Conservation (phyloP, 2,113 vertebrate species). For the Nannobrachium achirus region DNA sequence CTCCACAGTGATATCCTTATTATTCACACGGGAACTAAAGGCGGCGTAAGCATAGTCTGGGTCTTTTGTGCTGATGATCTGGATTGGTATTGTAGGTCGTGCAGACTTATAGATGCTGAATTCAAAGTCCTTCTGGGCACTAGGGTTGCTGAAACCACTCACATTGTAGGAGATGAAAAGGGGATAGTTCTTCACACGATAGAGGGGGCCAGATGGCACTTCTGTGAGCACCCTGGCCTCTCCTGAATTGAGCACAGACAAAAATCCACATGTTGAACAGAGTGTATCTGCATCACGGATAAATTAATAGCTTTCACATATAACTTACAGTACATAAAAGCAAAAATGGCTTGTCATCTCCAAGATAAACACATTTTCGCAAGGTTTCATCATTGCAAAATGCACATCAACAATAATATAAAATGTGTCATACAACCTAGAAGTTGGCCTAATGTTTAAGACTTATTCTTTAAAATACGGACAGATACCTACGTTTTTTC, state of each 20-base stretch:
- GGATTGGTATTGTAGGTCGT: conserved; percentile 3
- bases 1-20: conserved; percentile 64
- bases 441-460: too few species aligned
- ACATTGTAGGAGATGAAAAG: conserved; percentile 84
- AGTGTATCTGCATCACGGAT: not conserved
- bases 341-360: too few species aligned
- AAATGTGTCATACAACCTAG: not conserved
- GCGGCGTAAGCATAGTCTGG: conserved; percentile 35
- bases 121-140: conserved; percentile 69
- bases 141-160: conserved; percentile 70
- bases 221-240: conserved; percentile 55
- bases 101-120: conserved; percentile 66
- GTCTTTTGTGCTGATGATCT: conserved; percentile 75
- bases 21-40: conserved; percentile 28
- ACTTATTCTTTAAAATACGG: not conserved
- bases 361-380: too few species aligned
- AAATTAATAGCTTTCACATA: not conserved
- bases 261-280: conserved; percentile 8
- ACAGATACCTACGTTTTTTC: not conserved
- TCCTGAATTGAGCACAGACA: conserved; percentile 39
- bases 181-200: conserved; percentile 73
- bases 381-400: too few species aligned
- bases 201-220: conserved; percentile 83
- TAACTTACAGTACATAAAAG: too few species aligned
- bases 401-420: too few species aligned